These are phyloP conservation scores for Drosophila ogumai DNA, from an alignment of 1,140 invertebrate species.

Conservation along the genomic window DNA sequence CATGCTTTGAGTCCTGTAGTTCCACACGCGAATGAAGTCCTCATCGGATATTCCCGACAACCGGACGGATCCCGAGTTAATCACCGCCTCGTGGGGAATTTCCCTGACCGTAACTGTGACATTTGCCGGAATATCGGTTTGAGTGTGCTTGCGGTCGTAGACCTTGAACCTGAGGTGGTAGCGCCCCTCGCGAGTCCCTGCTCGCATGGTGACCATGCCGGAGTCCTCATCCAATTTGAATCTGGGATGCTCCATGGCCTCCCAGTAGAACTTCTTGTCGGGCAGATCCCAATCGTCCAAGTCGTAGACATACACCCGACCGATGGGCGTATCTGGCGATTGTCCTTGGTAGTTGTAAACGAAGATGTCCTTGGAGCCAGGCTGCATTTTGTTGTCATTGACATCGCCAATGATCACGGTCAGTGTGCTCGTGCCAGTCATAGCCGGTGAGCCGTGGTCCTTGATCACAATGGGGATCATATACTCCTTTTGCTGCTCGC, in stretches of 20 bases:
- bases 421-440: slow-evolving; percentile 97
- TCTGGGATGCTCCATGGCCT: slow-evolving; percentile 91
- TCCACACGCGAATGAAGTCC: slow-evolving; percentile 97
- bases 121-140: slow-evolving; percentile 96
- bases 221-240: slow-evolving; percentile 96
- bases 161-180: slow-evolving; percentile 96
- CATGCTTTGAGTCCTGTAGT: slow-evolving; percentile 93
- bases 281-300: slow-evolving; percentile 98
- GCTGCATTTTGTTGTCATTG: slow-evolving; percentile 99
- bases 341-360: slow-evolving; percentile 98
- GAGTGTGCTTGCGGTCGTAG: slow-evolving; percentile 96
- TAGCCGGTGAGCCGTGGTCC: slow-evolving; percentile 93
- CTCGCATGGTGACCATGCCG: slow-evolving; percentile 97
- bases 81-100: slow-evolving; percentile 97
- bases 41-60: slow-evolving; percentile 98
- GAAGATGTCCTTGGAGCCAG: slow-evolving; percentile 97
- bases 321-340: slow-evolving; percentile 96
- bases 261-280: slow-evolving; percentile 98
- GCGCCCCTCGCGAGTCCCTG: slow-evolving; percentile 94
- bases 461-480: slow-evolving; percentile 97
- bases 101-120: slow-evolving; percentile 96
- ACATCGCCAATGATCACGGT: slow-evolving; percentile 98
- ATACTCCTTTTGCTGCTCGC: slow-evolving; percentile 98
- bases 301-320: slow-evolving; percentile 97
- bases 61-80: slow-evolving; percentile 97